Base-by-base conservation (phyloP, 2,797 vertebrate genomes). In the Passerculus sandwichensis region DNA sequence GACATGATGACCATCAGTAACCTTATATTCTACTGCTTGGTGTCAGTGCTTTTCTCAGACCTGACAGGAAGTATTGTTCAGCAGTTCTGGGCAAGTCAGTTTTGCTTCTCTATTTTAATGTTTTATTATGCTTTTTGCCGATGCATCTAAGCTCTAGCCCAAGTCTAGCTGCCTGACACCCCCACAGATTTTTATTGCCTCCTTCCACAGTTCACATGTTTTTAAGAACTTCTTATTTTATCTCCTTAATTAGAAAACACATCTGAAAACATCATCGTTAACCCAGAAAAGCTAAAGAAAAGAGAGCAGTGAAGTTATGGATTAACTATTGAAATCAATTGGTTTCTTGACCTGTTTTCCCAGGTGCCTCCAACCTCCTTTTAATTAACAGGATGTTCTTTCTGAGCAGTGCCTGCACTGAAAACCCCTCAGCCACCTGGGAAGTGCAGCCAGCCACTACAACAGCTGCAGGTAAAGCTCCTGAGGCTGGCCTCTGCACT, bases 1-100 rank as follows among this genome's bases (percentile, higher is more conserved):
- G 42, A 40, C 29, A 47, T 1, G 15, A 62, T 56, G 87, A 38
- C 36, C 73, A 81, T 20, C 7, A 44, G 42, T 51, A 75, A 92
- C 42, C 50, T 77, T 73, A 18, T 36, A 34, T 64, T 73, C 36
- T 76, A 15, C n/a, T 2, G 1, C 42, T 85, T 53, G 8, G 15
- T 61, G 61, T 34, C 77, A 73, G 3, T n/a, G 45, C n/a, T 62
- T 60, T 86, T 81, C 66, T 91, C 76, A 79, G 71, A 78, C 56
- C 36, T 70, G 66, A 90, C 83, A 88, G 95, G 94, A 96, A 93
- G 70, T 50, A 42, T 25, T 88, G 91, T 71, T 92, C 73, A 95
- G 78, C 71, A 62, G 51, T 50, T 71, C 70, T 44, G 15, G 2
- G 34, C 29, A 88, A 91, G 60, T 60, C 44, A 60, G 72, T 91